Percentiles rank a stretch among this genome's conserved stretches.
These are phyloP conservation scores for Lingula anatina DNA, from an alignment of 2,888 invertebrate species.

Conservation along the genomic window DNA sequence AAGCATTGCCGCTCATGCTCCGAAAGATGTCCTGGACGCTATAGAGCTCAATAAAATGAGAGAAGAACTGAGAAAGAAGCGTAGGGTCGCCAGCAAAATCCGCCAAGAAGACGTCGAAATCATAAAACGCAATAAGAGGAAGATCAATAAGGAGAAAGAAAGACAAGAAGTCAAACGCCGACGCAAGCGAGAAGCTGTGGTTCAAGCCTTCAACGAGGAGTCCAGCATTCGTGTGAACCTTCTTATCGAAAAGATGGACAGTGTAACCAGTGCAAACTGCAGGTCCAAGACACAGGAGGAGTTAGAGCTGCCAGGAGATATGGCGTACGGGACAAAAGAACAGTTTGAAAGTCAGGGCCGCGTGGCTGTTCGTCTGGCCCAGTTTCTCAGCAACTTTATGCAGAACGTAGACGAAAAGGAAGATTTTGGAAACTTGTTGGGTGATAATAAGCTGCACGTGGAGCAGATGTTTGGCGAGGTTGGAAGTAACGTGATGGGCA, in stretches of 20 bases:
- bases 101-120: constrained; percentile 9
- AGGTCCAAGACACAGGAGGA: constrained; percentile 24
- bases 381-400: constrained; percentile 91
- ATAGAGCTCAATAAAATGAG: constrained; percentile 10
- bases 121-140: constrained; percentile 3
- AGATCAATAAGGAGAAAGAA: constrained; percentile 10
- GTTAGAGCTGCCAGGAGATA: constrained; percentile 67
- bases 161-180: constrained; percentile 7
- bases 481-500: constrained; percentile 80
- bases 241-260: constrained; percentile 23
- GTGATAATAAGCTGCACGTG: constrained; percentile 48
- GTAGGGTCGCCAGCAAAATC: neutral
- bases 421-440: constrained; percentile 47
- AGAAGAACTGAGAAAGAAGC: constrained; percentile 2
- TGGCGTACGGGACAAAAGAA: constrained; percentile 77
- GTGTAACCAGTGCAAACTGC: constrained; percentile 33
- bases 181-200: constrained; percentile 30
- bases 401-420: constrained; percentile 59
- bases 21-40: too few species aligned
- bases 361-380: constrained; percentile 91
- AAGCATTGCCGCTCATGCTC: too few species aligned
- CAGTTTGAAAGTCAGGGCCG: constrained; percentile 91
- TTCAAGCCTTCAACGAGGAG: constrained; percentile 35
- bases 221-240: constrained; percentile 25
- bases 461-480: constrained; percentile 97